Evolutionary conservation across 2,888 invertebrate species (phyloP), one percentile per base, ranked within the genome.

Genomic region (Allophyes oxyacanthae): DNA sequence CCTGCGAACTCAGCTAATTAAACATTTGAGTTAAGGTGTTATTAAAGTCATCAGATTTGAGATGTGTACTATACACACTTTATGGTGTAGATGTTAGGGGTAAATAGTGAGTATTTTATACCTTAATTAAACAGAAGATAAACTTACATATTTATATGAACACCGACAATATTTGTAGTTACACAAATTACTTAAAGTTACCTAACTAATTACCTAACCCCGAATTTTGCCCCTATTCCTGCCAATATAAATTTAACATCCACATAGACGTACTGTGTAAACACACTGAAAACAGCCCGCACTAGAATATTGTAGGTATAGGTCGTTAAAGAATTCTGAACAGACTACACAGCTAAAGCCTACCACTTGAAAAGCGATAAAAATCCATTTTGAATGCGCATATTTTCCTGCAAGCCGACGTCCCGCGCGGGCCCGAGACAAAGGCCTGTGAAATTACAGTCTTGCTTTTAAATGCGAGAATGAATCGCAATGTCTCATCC

Each of bases 381-480:
- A 90, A 90, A 88, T 84, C 86, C 88, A 86, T 89, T 91, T 85
- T 83, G 88, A 91, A 92, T 92, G 91, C 89, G 91, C 92, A 92
- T 91, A 91, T 91, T 91, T 90, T 86, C 84, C 87, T 80, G 82
- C 87, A 82, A 88, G 84, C 85, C 79, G 78, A 77, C 78, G 79
- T 75, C 78, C 83, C 83, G 70, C 72, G 81, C 83, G 79, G 81
- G 76, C 59, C 69, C 75, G 82, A 90, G 88, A 93, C 92, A 93
- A 92, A 92, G 92, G 90, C 87, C 87, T 89, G 89, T 84, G 83
- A 92, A 92, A 93, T 93, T 92, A 92, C 90, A 91, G 88, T 88
- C 90, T 90, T 89, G 89, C 91, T 93, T 93, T 92, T 91, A 92
- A 92, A 91, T 90, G 90, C 90, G 89, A 83, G 91, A 90, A 91